Evolutionary conservation across 2,113 vertebrate genomes (phyloP), one percentile per base, ranked within the genome.

Genomic region (Dipodomys merriami): DNA sequence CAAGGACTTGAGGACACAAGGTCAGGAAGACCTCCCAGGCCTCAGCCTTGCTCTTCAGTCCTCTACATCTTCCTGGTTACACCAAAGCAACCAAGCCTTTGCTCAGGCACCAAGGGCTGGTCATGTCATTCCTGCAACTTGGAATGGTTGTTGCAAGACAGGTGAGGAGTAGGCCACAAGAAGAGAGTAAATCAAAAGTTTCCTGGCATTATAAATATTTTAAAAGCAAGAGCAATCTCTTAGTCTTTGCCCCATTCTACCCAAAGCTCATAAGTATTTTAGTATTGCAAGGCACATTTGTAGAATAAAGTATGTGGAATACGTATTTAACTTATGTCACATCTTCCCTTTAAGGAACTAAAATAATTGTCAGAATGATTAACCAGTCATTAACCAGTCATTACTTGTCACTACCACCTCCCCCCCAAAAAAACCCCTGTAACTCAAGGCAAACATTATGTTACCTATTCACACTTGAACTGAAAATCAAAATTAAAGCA

Each of bases 361-460:
- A 88, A 86, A 46, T 67, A 72, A 72, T 79, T 84, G 30, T 79
- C 76, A 79, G 76, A 83, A 71, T 72, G 84, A 72, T 67, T 72
- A 88, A 84, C 46, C 53, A 23, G 88, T 39, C 39, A 76, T 93
- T 83, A 90, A 86, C 44, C 23, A 72, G 5, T 78, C 46, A 93
- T 95, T 96, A 3, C 20, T 84, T 33, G 10, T 57, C 7, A 79
- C 65, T 30, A 30, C n/a, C 35, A 64, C 29, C 67, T 3, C 46
- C 72, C 49, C 6, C 13, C 2, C 33, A 13, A 39, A 25, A 53
- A 91, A 49, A 88, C 19, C 49, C 49, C 53, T 57, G 62, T 83
- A 83, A 81, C 49, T 84, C 78, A 73, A 78, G 74, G 53, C 27
- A 92, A 90, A 90, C 72, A 87, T 74, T 76, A 85, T 72, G 68